phyloP scores from a whole-genome alignment of 2,113 vertebrate genomes.

The Tetrao urogallus region DNA sequence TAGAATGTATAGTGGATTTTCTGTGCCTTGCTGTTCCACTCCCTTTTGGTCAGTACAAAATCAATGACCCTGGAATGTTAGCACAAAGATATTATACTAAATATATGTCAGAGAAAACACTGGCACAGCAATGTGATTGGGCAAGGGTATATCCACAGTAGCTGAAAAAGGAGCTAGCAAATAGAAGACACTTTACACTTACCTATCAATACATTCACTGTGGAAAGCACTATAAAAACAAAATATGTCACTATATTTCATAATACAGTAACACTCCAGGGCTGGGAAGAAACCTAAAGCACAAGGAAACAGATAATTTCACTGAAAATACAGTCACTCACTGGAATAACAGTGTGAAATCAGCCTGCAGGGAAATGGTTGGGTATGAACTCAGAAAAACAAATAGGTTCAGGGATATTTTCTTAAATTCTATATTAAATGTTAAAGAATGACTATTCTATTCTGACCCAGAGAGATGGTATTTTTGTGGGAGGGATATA shows the following conservation, averaged over 20 bases:
- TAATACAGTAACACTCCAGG: slow-evolving; percentile 18
- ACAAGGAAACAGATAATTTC: slow-evolving; percentile 30
- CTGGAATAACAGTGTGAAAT: slow-evolving; percentile 21
- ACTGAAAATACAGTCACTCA: neutral
- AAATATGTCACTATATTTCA: slow-evolving; percentile 32
- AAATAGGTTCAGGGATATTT: slow-evolving; percentile 47
- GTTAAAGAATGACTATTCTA: slow-evolving; percentile 30
- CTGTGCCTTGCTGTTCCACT: slow-evolving; percentile 69
- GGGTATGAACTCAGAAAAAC: slow-evolving; percentile 9
- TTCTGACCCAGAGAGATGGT: neutral
- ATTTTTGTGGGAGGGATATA: slow-evolving; percentile 40
- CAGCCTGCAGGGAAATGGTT: neutral
- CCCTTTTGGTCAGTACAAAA: neutral
- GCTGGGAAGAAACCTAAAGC: slow-evolving; percentile 36
- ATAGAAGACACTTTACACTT: slow-evolving; percentile 18
- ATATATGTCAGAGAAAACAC: slow-evolving; percentile 20
- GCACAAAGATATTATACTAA: neutral
- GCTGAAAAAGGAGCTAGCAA: slow-evolving; percentile 1
- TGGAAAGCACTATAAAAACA: neutral
- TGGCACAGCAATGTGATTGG: slow-evolving; percentile 12
- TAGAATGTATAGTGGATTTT: slow-evolving; percentile 75
- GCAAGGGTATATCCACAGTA: slow-evolving; percentile 1
- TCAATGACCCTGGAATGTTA: neutral
- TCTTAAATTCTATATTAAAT: neutral
- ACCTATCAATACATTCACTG: neutral